Evolutionary conservation across 1,140 invertebrate species (phyloP), one percentile per base, ranked within the genome.

Genomic region (Thalassaphorura encarpata): DNA sequence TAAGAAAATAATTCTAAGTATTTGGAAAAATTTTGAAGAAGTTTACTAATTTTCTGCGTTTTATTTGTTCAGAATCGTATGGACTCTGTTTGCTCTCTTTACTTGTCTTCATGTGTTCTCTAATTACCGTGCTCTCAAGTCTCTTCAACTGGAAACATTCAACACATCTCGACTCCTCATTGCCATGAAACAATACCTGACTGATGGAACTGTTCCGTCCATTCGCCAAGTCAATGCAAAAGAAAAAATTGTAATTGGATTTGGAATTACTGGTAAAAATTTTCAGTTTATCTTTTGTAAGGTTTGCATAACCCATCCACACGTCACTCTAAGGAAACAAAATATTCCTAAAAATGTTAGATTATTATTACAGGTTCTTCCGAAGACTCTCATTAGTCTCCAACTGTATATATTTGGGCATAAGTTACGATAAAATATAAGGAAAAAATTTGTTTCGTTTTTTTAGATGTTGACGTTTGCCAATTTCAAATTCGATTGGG

Each of bases 91-190:
- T 70, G 54, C 81, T 23, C 41, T 84, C 1, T 81, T 94, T 65
- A 87, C 88, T n/a, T 61, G 74, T 23, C 64, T 91, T 21, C 93
- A 97, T 74, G 72, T 96, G 1, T 80, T 80, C 68, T 81, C 87
- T 4, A 97, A 97, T 75, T 90, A 89, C 67, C 76, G 76, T 58
- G 91, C 91, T 8, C 87, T 97, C 0, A 79, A 78, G 62, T 73
- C 83, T 3, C 70, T 84, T 70, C 81, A 60, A 62, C 78, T 95
- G 69, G 78, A 82, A 66, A 82, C 81, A 1, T 77, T 97, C 8
- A 97, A 96, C 70, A 79, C 80, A 64, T 76, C 82, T 56, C 75
- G 90, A 33, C 79, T 89, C 42, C 69, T 83, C 33, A 74, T 84
- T 51, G 69, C 84, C 21, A 65, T 88, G 8, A 71, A 78, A 60